Conservation (phyloP, 2,888 invertebrate genomes). For the Deilephila elpenor region DNA sequence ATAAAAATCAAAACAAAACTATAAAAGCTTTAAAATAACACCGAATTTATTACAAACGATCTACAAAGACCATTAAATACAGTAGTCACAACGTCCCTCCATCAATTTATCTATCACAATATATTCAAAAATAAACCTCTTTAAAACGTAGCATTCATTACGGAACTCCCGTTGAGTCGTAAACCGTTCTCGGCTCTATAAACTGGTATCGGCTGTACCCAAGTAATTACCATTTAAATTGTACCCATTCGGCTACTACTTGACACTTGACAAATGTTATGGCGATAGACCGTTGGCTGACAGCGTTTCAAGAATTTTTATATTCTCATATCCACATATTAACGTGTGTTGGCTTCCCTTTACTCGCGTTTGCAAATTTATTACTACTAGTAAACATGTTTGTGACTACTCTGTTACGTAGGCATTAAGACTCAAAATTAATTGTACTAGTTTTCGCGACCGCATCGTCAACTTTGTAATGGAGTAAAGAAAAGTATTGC, state of each 20-base stretch:
- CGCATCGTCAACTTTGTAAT: constrained; percentile 39
- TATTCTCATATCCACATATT: constrained; percentile 82
- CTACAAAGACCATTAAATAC: constrained; percentile 20
- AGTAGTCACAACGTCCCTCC: constrained; percentile 19
- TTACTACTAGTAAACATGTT: not conserved
- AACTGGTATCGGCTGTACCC: constrained; percentile 50
- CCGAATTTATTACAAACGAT: constrained; percentile 18
- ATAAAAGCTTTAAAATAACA: constrained; percentile 23
- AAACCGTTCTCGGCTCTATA: constrained; percentile 18
- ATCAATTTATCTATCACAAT: constrained; percentile 20
- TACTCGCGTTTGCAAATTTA: constrained; percentile 44
- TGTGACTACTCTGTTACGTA: constrained; percentile 17
- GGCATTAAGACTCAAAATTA: constrained; percentile 41
- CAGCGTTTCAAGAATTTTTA: constrained; percentile 82
- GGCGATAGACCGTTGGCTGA: constrained; percentile 74
- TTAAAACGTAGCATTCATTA: constrained; percentile 21
- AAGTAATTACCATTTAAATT: constrained; percentile 83
- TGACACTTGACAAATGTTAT: constrained; percentile 84
- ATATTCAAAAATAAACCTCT: constrained; percentile 22
- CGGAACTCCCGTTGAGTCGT: constrained; percentile 25
- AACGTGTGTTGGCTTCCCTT: constrained; percentile 77
- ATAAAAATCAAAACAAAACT: constrained; percentile 24
- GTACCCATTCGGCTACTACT: constrained; percentile 75
- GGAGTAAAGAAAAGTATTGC: constrained; percentile 56
- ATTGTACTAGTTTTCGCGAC: constrained; percentile 22